Base-by-base conservation (phyloP, 2,113 vertebrate species). In the Chaetura pelagica region DNA sequence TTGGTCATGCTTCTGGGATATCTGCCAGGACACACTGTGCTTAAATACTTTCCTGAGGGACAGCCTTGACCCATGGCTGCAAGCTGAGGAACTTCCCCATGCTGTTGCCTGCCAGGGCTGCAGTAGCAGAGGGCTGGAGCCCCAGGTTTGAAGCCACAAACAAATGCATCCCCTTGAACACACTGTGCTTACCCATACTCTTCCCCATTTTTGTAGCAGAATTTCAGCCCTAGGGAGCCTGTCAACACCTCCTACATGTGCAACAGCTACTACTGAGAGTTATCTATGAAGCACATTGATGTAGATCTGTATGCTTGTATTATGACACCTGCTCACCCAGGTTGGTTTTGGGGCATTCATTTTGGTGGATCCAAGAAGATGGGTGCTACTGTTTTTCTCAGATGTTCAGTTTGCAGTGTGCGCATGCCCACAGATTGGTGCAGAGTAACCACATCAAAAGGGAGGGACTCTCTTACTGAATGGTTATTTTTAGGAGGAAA, bases 221-320 rank as follows among this genome's bases (percentile, higher is more conserved):
- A 1, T 34, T 54, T 49, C 42, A 69, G 16, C 12, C 32, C 19
- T 40, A 15, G 15, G 9, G 20, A 62, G 1, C n/a, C 52, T 16
- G 14, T 35, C 49, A 66, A 21, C 62, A 73, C 11, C 44, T 83
- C 62, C 32, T 52, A 21, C 8, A 12, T 0, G 0, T 7, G 14
- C 21, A 18, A 0, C 14, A 35, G 46, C 40, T 76, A 4, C 29
- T 30, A 12, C 54, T 26, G 40, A 58, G 9, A 3, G 15, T 23
- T 12, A 1, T 13, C 13, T 48, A 4, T 16, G 12, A 72, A 67
- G 16, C 7, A 35, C 6, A 3, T 9, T 22, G 8, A 13, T 0
- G 0, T 15, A 68, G 24, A 35, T 48, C 54, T 54, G 12, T 15
- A 6, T 69, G 20, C 8, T 58, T 3, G 0, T 46, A 2, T 8